Conservation (phyloP, 2,888 invertebrate species). For the Drymonia ruficornis region DNA sequence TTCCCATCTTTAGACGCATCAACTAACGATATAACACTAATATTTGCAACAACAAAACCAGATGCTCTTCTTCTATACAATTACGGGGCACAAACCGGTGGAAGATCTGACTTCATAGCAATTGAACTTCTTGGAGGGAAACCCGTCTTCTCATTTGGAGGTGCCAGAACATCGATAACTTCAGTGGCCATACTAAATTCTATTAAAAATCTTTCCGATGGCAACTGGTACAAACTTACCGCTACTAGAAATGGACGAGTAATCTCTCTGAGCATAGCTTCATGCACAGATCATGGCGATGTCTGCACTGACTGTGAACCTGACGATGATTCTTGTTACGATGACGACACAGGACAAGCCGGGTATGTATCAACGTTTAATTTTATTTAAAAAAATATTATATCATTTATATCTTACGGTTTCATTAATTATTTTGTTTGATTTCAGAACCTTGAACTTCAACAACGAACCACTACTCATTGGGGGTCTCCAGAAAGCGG, state of each 20-base stretch:
- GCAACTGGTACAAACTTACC: conserved; percentile 96
- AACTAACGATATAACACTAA: conserved; percentile 95
- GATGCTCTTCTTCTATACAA: conserved; percentile 96
- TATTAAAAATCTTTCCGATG: conserved; percentile 90
- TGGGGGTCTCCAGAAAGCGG: conserved; percentile 93
- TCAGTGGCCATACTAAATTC: conserved; percentile 88
- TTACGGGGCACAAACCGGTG: conserved; percentile 94
- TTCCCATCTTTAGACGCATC: conserved; percentile 94
- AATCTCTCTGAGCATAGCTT: conserved; percentile 92
- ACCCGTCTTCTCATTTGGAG: conserved; percentile 95
- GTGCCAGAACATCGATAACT: conserved; percentile 94
- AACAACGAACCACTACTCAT: conserved; percentile 94
- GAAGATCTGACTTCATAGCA: conserved; percentile 96
- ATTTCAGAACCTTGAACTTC: conserved; percentile 92
- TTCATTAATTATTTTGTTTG: not conserved
- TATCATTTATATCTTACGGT: not conserved
- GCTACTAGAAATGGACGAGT: conserved; percentile 96
- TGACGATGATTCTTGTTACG: conserved; percentile 92
- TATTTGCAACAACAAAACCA: conserved; percentile 95
- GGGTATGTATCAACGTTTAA: conserved; percentile 86
- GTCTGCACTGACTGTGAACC: conserved; percentile 94
- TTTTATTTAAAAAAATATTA: not conserved
- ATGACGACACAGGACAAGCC: conserved; percentile 93
- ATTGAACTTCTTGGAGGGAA: conserved; percentile 94
- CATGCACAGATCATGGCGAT: conserved; percentile 94